These are phyloP conservation scores for Gadus chalcogrammus DNA, from an alignment of 2,113 vertebrate species.

Conservation along the genomic window DNA sequence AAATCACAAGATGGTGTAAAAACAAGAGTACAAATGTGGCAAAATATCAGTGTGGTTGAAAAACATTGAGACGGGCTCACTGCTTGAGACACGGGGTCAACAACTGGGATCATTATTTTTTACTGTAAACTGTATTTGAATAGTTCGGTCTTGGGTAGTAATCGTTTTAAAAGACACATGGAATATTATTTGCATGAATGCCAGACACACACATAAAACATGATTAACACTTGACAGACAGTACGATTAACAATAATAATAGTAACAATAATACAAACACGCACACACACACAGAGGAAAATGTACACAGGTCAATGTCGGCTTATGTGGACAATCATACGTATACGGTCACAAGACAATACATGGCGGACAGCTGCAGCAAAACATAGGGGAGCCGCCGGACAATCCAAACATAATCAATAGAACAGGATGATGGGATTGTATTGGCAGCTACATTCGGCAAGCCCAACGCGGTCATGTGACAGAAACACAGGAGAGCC, in stretches of 20 bases:
- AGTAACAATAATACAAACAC: neutral
- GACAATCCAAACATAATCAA: neutral
- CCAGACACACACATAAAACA: constrained; percentile 13
- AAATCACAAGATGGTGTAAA: constrained; percentile 34
- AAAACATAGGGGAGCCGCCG: neutral
- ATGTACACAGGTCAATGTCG: constrained; percentile 7
- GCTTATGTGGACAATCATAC: neutral
- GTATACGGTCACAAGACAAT: neutral
- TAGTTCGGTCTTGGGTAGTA: constrained; percentile 37
- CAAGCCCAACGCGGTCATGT: neutral
- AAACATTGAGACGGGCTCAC: constrained; percentile 38
- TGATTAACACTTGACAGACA: neutral
- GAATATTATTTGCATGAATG: neutral
- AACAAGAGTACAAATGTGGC: constrained; percentile 23
- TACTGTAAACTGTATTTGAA: constrained; percentile 39
- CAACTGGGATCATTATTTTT: constrained; percentile 28
- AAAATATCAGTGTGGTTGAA: constrained; percentile 24
- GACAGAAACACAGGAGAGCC: neutral
- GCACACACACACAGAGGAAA: constrained; percentile 22
- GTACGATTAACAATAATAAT: too few relatives aligned
- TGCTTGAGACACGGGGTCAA: constrained; percentile 6
- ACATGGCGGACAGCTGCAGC: neutral
- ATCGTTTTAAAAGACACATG: neutral
- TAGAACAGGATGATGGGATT: neutral
- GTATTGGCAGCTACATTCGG: neutral